Base-by-base conservation (phyloP, 2,888 invertebrate species). In the Pterostichus niger region DNA sequence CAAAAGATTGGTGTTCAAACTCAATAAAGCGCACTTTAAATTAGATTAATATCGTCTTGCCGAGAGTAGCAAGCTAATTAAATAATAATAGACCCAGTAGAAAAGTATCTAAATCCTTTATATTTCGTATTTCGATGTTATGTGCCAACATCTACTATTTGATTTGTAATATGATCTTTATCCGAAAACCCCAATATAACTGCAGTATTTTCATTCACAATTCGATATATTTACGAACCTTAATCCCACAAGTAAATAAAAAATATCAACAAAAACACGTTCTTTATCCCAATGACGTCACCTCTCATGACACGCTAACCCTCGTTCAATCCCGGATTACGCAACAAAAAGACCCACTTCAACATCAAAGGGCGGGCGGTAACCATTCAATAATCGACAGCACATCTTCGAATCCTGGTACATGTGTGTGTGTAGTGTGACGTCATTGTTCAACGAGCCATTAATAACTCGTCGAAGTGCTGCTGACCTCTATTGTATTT, bases 401-500 rank as follows among this genome's bases (percentile, higher is more conserved):
- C 17, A 13, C 13, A 17, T 56, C 15, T 7, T 6, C 13, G 56
- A 56, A 10, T 17, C 56, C 49, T 2, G 49, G 44, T 11, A 52
- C 10, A 9, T 33, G 13, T 9, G 49, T 73, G 4, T 40, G 13
- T 44, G 17, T 49, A 24, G 17, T 33, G 64, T 73, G 71, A 71
- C 71, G 71, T 71, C 44, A 73, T 24, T 73, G 44, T 71, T n/a
- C 40, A 35, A 71, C 49, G 49, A 49, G 31, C 73, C 49, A 73
- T 49, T 73, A 73, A 73, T 73, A 71, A 71, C 44, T 10, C 7
- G 13, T 13, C 40, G 71, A 46, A 46, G n/a, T 49, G 31, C 17
- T 46, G n/a, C n/a, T 73, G 73, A 73, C 73, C 73, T 46, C 46
- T 73, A 73, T 73, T 73, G 73, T 73, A 24, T 17, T 13, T n/a